Evolutionary conservation across 2,113 vertebrate species (phyloP), one percentile per base, ranked within the genome.

Genomic region (Dasyornis broadbenti): DNA sequence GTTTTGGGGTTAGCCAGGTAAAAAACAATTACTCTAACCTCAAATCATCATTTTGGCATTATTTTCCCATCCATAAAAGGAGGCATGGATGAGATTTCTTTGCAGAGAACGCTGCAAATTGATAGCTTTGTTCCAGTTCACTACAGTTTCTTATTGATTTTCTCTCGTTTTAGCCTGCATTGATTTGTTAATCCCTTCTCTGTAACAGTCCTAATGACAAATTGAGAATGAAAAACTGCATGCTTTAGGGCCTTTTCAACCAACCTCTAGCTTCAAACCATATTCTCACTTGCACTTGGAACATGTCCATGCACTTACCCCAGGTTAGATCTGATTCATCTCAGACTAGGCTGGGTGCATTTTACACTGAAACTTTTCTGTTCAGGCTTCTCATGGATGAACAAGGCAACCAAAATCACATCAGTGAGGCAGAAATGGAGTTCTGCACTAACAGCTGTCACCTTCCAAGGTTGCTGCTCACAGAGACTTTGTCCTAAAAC

Each of bases 61-160:
- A 87, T 91, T 87, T 94, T 96, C 94, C 87, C 84, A 68, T 86
- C 94, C 90, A 56, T 47, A 94, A 95, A 91, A 86, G 82, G 57
- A 92, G 59, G 22, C 39, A 92, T 69, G 57, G 96, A 96, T 90
- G 91, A 95, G 80, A 90, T 85, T 89, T 94, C 91, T 89, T 57
- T 86, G 78, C 82, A 94, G 90, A 64, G 81, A 93, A 81, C 1
- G 1, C 86, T 95, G 68, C 47, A 94, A 96, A 97, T 97, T 96
- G 96, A 97, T 97, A 96, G 97, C 90, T 92, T 89, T 96, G 88
- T 97, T 96, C 83, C 83, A 96, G 89, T 94, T 92, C 96, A 93
- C 93, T 89, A 94, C 85, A 97, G 90, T 80, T 95, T 90, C 78
- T 66, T 89, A 97, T 95, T 92, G 94, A 97, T 97, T 96, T 97